Base-by-base conservation (phyloP, 2,797 vertebrate species). In the Falco concolor region DNA sequence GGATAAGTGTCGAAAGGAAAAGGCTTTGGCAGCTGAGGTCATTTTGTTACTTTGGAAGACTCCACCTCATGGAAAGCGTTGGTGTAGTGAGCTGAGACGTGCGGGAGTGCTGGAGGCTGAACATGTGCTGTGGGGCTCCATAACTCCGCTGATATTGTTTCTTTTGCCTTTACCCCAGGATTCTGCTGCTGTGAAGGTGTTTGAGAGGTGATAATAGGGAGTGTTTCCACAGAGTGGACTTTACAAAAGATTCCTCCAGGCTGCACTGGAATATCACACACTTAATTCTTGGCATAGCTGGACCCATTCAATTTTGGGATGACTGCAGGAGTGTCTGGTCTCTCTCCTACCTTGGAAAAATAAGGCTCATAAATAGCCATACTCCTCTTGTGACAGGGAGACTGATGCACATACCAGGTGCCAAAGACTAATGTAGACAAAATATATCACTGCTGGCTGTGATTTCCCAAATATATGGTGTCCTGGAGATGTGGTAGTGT, bases 1-100 rank as follows among this genome's bases (percentile, higher is more conserved):
- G 20, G 40, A 20, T 44, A 16, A 53, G 22, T 0, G 1, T 22
- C 1, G 0, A 54, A 65, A 89, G 52, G 69, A 76, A 59, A 53
- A 53, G 32, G 40, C 32, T 65, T 81, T 2, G 13, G 52, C 34
- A 70, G 57, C 63, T 70, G 75, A 70, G 45, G 57, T 47, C 50
- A 21, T 32, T 70, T 57, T 38, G 20, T 65, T 44, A 18, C 27
- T 78, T 60, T 25, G 65, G 78, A 49, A 83, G 65, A 60, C 8
- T 53, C 7, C 8, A 22, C 27, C 16, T 72, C 40, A 24, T 40
- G 52, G 59, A 23, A 65, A 47, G 84, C 15, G 32, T 80, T 3
- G 1, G 45, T 3, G 0, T 12, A 5, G 54, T 6, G 34, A 60
- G 45, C 63, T 13, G 56, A 42, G 52, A 25, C 0, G 3, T 49